Conservation (phyloP, 2,113 vertebrate genomes). For the Python bivittatus region DNA sequence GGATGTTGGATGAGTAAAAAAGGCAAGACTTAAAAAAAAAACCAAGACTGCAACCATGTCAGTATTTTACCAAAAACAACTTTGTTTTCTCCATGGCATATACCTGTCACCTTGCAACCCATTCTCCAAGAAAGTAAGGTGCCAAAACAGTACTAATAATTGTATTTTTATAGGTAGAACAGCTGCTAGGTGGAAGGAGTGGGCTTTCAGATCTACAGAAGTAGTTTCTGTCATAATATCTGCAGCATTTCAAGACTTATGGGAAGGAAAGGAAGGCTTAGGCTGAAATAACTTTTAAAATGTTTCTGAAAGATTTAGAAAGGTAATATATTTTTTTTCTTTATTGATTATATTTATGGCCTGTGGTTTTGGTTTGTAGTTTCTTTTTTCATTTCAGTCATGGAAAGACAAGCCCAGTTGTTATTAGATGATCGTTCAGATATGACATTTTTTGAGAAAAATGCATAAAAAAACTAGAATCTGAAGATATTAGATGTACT, state of each 20-base stretch:
- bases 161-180: constrained; percentile 13
- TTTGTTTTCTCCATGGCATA: constrained; percentile 5
- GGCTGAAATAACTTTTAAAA: not conserved
- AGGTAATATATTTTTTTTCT: not conserved
- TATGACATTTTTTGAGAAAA: not conserved
- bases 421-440: not conserved
- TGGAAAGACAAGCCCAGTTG: not conserved
- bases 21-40: constrained; percentile 36
- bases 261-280: not conserved
- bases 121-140: constrained; percentile 11
- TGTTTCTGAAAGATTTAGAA: constrained; percentile 5
- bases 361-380: not conserved
- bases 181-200: constrained; percentile 9
- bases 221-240: not conserved
- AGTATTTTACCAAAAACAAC: constrained; percentile 34
- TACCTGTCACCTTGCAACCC: not conserved
- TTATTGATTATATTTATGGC: not conserved
- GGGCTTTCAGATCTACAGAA: constrained; percentile 5
- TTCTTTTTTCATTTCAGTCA: not conserved
- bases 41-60: not conserved
- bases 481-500: not conserved
- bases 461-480: not conserved
- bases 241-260: not conserved
- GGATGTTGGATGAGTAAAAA: constrained; percentile 22
- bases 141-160: constrained; percentile 1